Evolutionary conservation across 2,113 vertebrate genomes (phyloP), one percentile per base, ranked within the genome.

Genomic region (Archocentrus centrarchus): DNA sequence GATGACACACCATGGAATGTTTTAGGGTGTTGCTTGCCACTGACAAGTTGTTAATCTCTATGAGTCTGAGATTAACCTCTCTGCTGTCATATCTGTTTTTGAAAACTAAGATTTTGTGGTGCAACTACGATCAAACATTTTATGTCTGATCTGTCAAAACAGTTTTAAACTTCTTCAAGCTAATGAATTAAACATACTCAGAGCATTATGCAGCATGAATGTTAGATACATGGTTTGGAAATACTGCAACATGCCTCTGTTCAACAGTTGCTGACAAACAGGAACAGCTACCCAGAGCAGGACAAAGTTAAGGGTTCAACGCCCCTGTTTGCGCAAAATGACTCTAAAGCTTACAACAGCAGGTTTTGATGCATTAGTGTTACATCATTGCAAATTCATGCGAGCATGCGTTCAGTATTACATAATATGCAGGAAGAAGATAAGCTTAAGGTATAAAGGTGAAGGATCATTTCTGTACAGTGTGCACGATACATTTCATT

Each of bases 291-390:
- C 24, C 20, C 14, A 24, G 47, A 77, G 81, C 41, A 80, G 86
- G 59, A 73, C 87, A 91, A 91, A 91, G 91, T 62, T 89, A 5
- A 83, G 13, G 22, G 86, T 84, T 89, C 77, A 88, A 10, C 27
- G 63, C 86, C 50, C 39, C 22, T 39, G 81, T 79, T 63, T 41
- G 58, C 78, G 80, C 30, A 83, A 50, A 90, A 80, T 15, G 27
- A 62, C 79, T 39, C 13, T 35, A 53, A 76, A 57, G 18, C 79
- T 75, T 50, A 81, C 4, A 64, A 39, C 39, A 55, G 30, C 47
- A 47, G 27, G 13, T 53, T 41, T 81, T 59, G 2, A 55, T 59
- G 66, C n/a, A 37, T n/a, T 37, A 7, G 3, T 15, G 44, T 59
- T 66, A 22, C 24, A 39, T 66, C 20, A 47, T 59, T 60, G 76